phyloP scores from a whole-genome alignment of 92 coral and sea anemone genomes.

The Parazoanthus darwini region DNA sequence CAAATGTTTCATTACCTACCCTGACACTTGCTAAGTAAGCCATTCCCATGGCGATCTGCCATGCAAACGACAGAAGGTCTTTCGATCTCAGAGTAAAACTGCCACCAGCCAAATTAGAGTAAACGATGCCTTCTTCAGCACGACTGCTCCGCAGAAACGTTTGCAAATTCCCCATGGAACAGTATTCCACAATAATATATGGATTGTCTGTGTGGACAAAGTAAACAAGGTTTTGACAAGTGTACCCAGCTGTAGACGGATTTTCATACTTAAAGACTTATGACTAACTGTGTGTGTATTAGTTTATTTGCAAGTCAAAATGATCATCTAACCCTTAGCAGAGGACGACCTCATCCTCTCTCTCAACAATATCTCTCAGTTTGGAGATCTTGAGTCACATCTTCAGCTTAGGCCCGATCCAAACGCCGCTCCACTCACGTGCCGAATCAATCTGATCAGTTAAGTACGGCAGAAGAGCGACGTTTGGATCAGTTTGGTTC shows the following conservation, averaged over 20 bases:
- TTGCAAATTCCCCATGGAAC: constrained; percentile 79
- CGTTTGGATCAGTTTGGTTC: no score
- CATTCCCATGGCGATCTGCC: constrained; percentile 98
- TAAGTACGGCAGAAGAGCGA: no score
- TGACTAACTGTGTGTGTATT: no score
- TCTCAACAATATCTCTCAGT: no score
- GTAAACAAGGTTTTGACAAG: not conserved
- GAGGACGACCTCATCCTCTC: no score
- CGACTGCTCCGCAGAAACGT: constrained; percentile 76
- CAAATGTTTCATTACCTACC: constrained; percentile 46
- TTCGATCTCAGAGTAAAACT: constrained; percentile 78
- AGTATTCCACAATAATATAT: constrained; percentile 88
- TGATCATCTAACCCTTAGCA: no score
- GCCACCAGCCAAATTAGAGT: constrained; percentile 88
- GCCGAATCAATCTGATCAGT: no score
- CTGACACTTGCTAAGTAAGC: constrained; percentile 84
- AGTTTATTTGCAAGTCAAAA: no score
- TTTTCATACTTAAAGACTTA: not conserved
- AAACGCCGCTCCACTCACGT: no score
- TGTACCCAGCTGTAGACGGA: no score
- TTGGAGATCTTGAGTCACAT: no score
- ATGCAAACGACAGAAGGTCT: constrained; percentile 91
- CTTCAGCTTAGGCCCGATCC: no score
- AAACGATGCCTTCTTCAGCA: constrained; percentile 61
- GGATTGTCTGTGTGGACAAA: constrained; percentile 57